Base-by-base conservation (phyloP, 1,140 invertebrate species). In the Nylanderia fulva region DNA sequence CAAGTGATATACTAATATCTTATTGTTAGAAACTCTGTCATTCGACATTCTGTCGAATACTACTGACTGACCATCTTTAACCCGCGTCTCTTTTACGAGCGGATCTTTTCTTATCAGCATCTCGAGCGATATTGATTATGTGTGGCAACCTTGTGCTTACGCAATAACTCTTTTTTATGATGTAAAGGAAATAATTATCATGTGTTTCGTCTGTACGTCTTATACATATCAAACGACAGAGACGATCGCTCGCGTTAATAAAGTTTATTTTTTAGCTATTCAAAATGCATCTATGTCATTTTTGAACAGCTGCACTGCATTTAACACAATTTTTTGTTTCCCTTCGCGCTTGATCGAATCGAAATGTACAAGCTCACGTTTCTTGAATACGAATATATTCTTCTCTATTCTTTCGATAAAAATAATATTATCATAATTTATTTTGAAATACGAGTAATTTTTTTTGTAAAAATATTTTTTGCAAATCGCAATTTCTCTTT, bases 91-190 rank as follows among this genome's bases (percentile, higher is more conserved):
- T 42, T 56, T n/a, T n/a, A 27, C 58, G 0, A 0, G 45, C 24
- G n/a, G 36, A 83, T 39, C 27, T 48, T n/a, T n/a, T 52, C 48
- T 85, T 85, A 85, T 85, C 84, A 24, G n/a, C 13, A 11, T 11
- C 29, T 18, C 2, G n/a, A 15, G 45, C 27, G 68, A 56, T 72
- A 11, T 48, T 6, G 15, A 52, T 66, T 86, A 39, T 64, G 21
- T 24, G 15, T 21, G 36, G 33, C 21, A n/a, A 61, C 60, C 24
- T 33, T 33, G 29, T 13, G 42, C 61, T 60, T 61, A 48, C 54
- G 45, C 42, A 54, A 61, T 63, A 24, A 58, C 2, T 21, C 13
- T 27, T 39, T 18, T 18, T n/a, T 15, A 56, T 6, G 3, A 5
- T 11, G 18, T 36, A 27, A 48, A 1, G n/a, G 8, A 68, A 24